Percentiles rank a stretch among this genome's conserved stretches.
phyloP scores from a whole-genome alignment of 2,113 vertebrate species.

The Axis porcinus region DNA sequence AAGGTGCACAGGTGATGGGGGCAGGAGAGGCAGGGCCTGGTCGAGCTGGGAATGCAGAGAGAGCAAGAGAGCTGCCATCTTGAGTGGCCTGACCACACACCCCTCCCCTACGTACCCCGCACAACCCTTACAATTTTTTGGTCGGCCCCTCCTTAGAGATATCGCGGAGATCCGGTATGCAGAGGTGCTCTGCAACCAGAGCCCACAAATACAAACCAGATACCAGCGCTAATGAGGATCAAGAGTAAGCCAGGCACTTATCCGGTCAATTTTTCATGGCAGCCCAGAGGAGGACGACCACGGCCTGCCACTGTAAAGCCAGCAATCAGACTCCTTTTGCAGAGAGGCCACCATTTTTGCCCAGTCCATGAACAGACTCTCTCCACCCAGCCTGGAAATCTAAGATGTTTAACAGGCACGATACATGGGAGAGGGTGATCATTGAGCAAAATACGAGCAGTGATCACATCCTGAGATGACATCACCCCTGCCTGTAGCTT shows the following conservation, averaged over 20 bases:
- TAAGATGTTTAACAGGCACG: not conserved
- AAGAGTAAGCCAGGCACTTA: not conserved
- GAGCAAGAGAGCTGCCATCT: not conserved
- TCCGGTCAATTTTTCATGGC: not conserved
- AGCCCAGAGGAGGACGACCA: not conserved
- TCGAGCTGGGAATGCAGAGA: not conserved
- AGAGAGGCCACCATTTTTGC: not conserved
- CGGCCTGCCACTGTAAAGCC: not conserved
- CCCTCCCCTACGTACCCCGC: not conserved
- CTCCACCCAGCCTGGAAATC: not conserved
- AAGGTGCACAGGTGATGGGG: too few relatives aligned
- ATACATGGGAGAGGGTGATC: not conserved
- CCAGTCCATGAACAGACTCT: too few relatives aligned
- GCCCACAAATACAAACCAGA: not conserved
- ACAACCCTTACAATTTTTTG: not conserved
- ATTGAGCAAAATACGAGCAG: not conserved
- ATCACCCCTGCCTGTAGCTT: not conserved
- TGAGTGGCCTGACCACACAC: not conserved
- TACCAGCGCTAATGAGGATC: not conserved
- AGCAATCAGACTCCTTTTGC: not conserved
- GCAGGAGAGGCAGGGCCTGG: not conserved
- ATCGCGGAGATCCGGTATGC: accelerated
- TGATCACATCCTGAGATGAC: not conserved
- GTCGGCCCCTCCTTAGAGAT: not conserved
- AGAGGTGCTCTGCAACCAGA: not conserved